phyloP scores from a whole-genome alignment of 2,797 vertebrate genomes.

The Bradypodion pumilum region DNA sequence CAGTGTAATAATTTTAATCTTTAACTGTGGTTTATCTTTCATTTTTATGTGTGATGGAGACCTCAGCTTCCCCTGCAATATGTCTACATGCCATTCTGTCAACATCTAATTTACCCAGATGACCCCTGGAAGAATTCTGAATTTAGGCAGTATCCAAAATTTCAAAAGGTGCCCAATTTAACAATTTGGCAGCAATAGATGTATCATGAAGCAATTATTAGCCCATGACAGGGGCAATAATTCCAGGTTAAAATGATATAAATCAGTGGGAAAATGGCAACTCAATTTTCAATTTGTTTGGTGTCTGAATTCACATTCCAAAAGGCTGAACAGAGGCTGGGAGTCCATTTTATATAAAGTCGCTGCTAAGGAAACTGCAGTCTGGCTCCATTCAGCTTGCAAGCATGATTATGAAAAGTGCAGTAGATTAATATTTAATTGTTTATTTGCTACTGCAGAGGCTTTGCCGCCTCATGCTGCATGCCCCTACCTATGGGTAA shows the following conservation, averaged over 20 bases:
- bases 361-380: background rate
- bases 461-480: fast-evolving
- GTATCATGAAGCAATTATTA: background rate
- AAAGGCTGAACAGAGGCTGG: background rate
- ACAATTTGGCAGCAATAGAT: background rate
- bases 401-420: background rate
- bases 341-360: background rate
- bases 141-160: background rate
- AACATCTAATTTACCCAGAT: too few relatives aligned
- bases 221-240: background rate
- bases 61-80: background rate
- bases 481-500: fast-evolving
- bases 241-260: background rate
- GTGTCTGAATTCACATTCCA: background rate
- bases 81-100: background rate
- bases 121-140: background rate
- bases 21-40: background rate
- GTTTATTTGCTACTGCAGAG: conserved; percentile 14
- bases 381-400: background rate
- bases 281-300: background rate
- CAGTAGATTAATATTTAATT: conserved; percentile 1
- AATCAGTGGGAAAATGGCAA: background rate
- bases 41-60: background rate
- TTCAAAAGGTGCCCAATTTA: background rate
- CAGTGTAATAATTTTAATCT: background rate